Conservation (phyloP, 2,113 vertebrate species). For the Tachysurus fulvidraco region DNA sequence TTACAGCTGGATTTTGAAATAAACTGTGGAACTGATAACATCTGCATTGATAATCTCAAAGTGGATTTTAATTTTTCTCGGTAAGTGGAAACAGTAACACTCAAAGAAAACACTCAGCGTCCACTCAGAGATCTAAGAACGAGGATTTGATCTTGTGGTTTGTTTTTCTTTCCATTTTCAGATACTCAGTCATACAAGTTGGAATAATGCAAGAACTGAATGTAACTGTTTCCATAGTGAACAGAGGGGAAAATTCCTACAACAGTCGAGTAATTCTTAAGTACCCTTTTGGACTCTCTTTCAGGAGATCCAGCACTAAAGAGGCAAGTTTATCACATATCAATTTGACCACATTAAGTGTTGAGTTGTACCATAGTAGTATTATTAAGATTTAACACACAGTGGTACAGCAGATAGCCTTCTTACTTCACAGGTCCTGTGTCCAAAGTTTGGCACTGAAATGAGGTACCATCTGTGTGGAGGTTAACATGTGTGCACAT, state of each 20-base stretch:
- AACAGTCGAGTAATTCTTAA: slow-evolving; percentile 67
- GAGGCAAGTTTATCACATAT: slow-evolving; percentile 61
- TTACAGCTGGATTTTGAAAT: slow-evolving; percentile 81
- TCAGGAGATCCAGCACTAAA: slow-evolving; percentile 60
- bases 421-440: neutral
- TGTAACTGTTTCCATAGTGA: slow-evolving; percentile 71
- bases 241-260: slow-evolving; percentile 79
- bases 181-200: slow-evolving; percentile 65
- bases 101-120: neutral
- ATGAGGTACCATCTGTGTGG: neutral
- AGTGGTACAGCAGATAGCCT: neutral
- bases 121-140: no score
- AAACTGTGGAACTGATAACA: slow-evolving; percentile 76
- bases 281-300: slow-evolving; percentile 77
- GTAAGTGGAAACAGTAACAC: slow-evolving; percentile 58
- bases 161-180: slow-evolving; percentile 43
- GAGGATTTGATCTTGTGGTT: neutral
- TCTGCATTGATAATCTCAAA: slow-evolving; percentile 76
- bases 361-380: neutral
- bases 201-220: slow-evolving; percentile 74
- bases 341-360: neutral
- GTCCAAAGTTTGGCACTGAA: neutral
- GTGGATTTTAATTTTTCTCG: slow-evolving; percentile 75
- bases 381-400: neutral
- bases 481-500: neutral